A percentile compares a stretch with the other conserved stretches of the same genome.
Conservation (phyloP, 2,113 vertebrate genomes). For the Prietella phreatophila region DNA sequence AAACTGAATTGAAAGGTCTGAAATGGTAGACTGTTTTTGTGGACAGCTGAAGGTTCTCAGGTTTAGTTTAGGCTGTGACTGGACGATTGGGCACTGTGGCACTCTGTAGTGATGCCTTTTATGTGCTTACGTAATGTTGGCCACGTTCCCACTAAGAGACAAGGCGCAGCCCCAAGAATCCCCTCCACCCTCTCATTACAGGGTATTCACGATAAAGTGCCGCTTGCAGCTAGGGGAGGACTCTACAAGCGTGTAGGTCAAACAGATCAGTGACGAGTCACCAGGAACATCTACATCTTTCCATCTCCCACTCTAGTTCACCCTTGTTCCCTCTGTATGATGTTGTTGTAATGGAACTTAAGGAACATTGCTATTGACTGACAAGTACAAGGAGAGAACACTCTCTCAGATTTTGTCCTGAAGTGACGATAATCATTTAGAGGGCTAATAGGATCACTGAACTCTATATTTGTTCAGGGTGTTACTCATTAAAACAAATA, state of each 20-base stretch:
- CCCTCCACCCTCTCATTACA: conserved; percentile 52
- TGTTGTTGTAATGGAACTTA: conserved; percentile 58
- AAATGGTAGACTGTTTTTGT: conserved; percentile 6
- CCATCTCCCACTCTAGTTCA: conserved; percentile 11
- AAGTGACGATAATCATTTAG: conserved; percentile 7
- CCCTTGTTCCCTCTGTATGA: conserved; percentile 45
- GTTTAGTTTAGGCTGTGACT: conserved; percentile 21
- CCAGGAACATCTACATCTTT: conserved; percentile 60
- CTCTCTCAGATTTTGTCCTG: conserved; percentile 35
- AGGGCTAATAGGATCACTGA: conserved; percentile 15
- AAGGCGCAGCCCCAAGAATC: conserved; percentile 60
- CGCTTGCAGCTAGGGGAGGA: conserved; percentile 10
- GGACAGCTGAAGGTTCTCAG: conserved; percentile 34
- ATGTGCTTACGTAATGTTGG: conserved; percentile 63
- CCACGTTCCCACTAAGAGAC: conserved; percentile 37
- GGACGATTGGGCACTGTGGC: conserved; percentile 34
- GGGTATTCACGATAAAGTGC: conserved; percentile 52
- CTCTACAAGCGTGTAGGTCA: conserved; percentile 67
- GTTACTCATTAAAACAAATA: conserved; percentile 67
- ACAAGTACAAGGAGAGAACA: conserved; percentile 52
- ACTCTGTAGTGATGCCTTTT: conserved; percentile 53
- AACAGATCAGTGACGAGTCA: conserved; percentile 63
- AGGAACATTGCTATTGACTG: conserved; percentile 53
- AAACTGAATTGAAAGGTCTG: conserved; percentile 20
- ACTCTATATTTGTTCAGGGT: conserved; percentile 43